Base-by-base conservation (phyloP, 2,888 invertebrate genomes). In the Tiphia femorata region DNA sequence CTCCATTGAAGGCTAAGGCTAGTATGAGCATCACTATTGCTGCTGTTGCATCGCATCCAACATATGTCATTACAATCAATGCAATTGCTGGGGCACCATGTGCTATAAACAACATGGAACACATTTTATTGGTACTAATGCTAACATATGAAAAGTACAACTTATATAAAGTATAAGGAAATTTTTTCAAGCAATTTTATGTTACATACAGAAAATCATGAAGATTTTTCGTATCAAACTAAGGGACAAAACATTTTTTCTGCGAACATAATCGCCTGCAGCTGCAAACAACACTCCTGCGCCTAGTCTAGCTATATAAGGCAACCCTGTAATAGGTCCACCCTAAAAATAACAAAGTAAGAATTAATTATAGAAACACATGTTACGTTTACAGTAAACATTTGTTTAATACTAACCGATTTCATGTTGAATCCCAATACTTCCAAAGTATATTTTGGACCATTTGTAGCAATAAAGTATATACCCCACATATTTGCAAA, bases 401-500 rank as follows among this genome's bases (percentile, higher is more conserved):
- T 25, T 25, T 4, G 25, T 25, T 25, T 25, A 4, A 19, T 38
- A 54, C 64, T 60, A 63, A 82, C 81, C 49, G 80, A 79, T 73
- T 90, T 86, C 57, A 93, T 82, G 71, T 92, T 87, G 70, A 92
- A 92, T 12, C 91, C 91, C 43, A 93, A 84, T 7, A 92, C 87
- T 74, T 90, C 90, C 41, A 91, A 89, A 67, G 92, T 88, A 77
- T 91, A 93, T 72, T 91, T 92, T 0, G 93, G 93, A 3, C 92
- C 93, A 35, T 91, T 92, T 0, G 92, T 92, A 80, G 92, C 87
- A 46, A 92, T 87, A 75, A 93, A 92, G 76, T 91, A 92, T 43
- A 93, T 84, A 2, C 93, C 93, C 93, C 93, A 93, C 77, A 92
- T 86, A 70, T 91, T 93, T 21, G 93, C 93, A 75, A 90, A 92